Evolutionary conservation across 2,113 vertebrate genomes (phyloP), one percentile per base, ranked within the genome.

Genomic region (Pseudopipra pipra): DNA sequence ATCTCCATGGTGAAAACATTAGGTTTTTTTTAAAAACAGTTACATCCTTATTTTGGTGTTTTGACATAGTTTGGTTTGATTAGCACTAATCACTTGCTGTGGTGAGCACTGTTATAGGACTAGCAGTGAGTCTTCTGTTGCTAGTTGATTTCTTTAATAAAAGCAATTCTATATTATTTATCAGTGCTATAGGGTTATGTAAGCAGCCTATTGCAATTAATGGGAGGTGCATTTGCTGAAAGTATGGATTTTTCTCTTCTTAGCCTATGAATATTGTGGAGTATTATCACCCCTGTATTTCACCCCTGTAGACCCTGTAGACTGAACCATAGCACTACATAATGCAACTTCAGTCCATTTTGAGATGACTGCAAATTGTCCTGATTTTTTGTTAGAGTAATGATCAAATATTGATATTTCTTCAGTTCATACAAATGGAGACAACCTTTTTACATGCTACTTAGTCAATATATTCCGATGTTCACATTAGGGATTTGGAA

Each of bases 401-500:
- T 98, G 97, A 98, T 98, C 96, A 97, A 97, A 95, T 98, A 98
- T 98, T 97, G 98, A 98, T 97, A 93, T 98, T 97, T 97, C 96
- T 97, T 97, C 93, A 90, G 85, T 94, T 97, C 97, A 95, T 97
- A 98, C 96, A 98, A 98, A 98, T 98, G 96, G 82, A 97, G 97
- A 96, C 96, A 98, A 97, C 95, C 92, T 95, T 96, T 96, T 95
- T 90, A 91, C 96, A 96, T 46, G 54, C 66, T 97, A 82, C 89
- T 97, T 97, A 92, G 96, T 98, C 98, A 98, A 98, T 98, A 97
- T 96, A 97, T 95, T 97, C 97, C 98, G 97, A 98, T 98, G 97
- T 97, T 98, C 98, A 88, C 98, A 98, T 98, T 98, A 98, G 94
- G 95, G 96, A 98, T 98, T 98, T 98, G 96, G 97, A 98, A 98